Evolutionary conservation across 2,888 invertebrate species (phyloP), one percentile per base, ranked within the genome.

Genomic region (Sinhomidia bicolor): DNA sequence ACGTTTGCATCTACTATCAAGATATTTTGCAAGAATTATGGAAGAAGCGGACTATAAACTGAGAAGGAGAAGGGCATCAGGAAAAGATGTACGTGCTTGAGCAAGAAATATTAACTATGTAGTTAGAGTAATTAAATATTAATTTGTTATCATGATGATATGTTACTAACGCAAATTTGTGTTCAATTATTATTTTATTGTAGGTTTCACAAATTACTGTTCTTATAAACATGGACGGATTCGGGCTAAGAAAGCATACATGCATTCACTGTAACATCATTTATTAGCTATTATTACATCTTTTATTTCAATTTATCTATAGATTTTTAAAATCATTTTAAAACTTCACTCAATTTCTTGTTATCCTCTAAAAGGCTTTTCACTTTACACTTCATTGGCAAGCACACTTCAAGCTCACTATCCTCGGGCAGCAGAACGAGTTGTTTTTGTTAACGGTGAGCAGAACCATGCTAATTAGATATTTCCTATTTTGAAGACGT

Each of bases 341-440:
- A n/a, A n/a, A n/a, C n/a, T n/a, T n/a, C n/a, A n/a, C n/a, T n/a
- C n/a, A n/a, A 2, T 26, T 65, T 32, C 17, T 65, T 26, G 5
- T n/a, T n/a, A n/a, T n/a, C n/a, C n/a, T n/a, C n/a, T n/a, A n/a
- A 65, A 26, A 74, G 74, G 74, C 44, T 74, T 44, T 74, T 47
- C 44, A 47, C 44, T 74, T 47, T 74, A 74, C 74, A 10, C 23
- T 12, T 14, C 14, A 23, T 26, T 74, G 23, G 23, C 12, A 1
- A 10, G 1, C 17, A 74, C 47, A 1, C 23, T 74, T 1, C 74
- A 74, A 44, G 1, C 23, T 41, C 44, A 44, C 20, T 74, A 74
- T 23, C 74, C 74, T 14, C 41, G 74, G 12, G 74, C n/a, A 6
- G 74, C 74, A 0, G 74, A 74, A 74, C 74, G 74, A 23, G 74